These are phyloP conservation scores for Euplagia quadripunctaria DNA, from an alignment of 2,888 invertebrate genomes.

Conservation along the genomic window DNA sequence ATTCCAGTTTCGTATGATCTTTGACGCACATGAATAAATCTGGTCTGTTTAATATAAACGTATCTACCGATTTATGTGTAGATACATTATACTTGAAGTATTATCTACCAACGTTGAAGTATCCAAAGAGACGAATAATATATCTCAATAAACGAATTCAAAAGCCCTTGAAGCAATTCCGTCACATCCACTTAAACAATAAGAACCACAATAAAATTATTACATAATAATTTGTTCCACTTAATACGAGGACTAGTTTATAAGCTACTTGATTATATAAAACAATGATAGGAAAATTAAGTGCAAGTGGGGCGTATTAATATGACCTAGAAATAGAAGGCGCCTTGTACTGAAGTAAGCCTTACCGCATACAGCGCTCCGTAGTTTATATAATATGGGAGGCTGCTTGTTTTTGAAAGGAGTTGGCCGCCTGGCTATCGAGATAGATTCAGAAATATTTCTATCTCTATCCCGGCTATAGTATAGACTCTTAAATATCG, in stretches of 20 bases:
- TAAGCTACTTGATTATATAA: conserved; percentile 55
- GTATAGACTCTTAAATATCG: too few species aligned
- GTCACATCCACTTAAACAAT: too few species aligned
- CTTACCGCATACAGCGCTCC: conserved; percentile 31
- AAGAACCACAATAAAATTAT: neutral
- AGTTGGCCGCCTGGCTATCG: too few species aligned
- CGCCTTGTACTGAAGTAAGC: conserved; percentile 28
- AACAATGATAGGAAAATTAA: conserved; percentile 64
- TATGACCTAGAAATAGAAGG: conserved; percentile 56
- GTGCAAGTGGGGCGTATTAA: conserved; percentile 59
- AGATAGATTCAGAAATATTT: too few species aligned
- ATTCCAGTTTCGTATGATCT: too few species aligned
- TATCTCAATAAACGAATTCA: neutral
- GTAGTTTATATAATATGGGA: conserved; percentile 7
- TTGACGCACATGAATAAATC: too few species aligned
- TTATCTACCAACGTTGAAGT: neutral
- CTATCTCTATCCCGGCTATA: too few species aligned
- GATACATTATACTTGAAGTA: too few species aligned
- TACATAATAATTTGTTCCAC: conserved; percentile 3
- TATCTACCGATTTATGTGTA: too few species aligned
- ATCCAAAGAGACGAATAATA: neutral
- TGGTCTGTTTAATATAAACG: too few species aligned
- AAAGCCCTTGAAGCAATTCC: neutral
- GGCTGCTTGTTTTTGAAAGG: neutral
- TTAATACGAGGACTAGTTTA: conserved; percentile 23